These are phyloP conservation scores for Mastomys natalensis DNA, from an alignment of 2,113 vertebrate genomes.

Conservation along the genomic window DNA sequence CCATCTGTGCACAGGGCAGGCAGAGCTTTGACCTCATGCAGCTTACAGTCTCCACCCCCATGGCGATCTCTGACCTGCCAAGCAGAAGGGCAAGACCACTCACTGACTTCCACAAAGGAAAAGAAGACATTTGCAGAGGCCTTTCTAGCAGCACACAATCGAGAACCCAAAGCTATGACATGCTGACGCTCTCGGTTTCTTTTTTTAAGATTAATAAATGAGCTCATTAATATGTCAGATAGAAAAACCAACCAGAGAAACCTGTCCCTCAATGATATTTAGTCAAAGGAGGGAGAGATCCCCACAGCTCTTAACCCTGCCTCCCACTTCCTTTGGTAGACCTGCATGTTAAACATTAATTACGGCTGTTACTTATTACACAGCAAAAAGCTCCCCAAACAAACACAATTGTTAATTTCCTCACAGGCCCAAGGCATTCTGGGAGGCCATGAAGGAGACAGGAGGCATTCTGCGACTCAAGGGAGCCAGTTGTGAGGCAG, in stretches of 20 bases:
- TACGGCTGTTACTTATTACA: conserved; percentile 79
- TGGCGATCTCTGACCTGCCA: not conserved
- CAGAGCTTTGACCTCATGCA: not conserved
- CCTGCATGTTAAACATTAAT: conserved; percentile 83
- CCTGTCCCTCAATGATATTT: conserved; percentile 73
- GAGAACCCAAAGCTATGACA: conserved; percentile 66
- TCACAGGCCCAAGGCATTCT: conserved; percentile 66
- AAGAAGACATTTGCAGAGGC: conserved; percentile 51
- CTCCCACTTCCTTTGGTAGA: conserved; percentile 40
- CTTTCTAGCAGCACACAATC: conserved; percentile 41
- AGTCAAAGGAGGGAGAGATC: conserved; percentile 70
- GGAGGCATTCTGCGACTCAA: not conserved
- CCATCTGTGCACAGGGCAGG: not conserved
- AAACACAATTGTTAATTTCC: conserved; percentile 74
- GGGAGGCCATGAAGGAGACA: conserved; percentile 57
- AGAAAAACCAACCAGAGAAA: conserved; percentile 75
- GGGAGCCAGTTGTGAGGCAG: not conserved
- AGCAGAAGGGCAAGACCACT: not conserved
- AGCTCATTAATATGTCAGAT: conserved; percentile 70
- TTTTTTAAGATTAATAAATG: conserved; percentile 47
- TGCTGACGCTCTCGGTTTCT: not conserved
- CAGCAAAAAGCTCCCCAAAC: conserved; percentile 61
- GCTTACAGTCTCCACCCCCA: not conserved
- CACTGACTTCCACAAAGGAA: not conserved
- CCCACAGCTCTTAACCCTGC: conserved; percentile 23